These are phyloP conservation scores for Manis pentadactyla DNA, from an alignment of 2,797 vertebrate species.

Conservation along the genomic window DNA sequence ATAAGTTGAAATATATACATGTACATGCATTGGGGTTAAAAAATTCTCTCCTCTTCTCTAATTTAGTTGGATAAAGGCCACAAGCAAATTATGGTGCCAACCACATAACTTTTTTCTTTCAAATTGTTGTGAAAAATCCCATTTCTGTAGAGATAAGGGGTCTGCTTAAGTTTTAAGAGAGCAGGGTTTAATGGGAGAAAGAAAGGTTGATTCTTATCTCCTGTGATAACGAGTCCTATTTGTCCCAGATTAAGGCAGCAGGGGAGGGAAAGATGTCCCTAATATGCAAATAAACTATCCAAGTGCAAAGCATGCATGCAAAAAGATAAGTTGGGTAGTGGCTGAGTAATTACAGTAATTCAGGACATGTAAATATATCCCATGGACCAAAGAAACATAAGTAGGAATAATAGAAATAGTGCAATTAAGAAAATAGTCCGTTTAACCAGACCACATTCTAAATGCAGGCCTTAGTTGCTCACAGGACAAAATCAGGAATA, in stretches of 20 bases:
- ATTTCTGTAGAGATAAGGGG: background rate
- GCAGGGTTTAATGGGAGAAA: background rate
- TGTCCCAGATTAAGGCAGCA: conserved; percentile 19
- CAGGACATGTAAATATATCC: conserved; percentile 31
- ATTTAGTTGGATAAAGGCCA: background rate
- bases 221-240: background rate
- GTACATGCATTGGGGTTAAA: background rate
- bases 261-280: background rate
- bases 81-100: background rate
- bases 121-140: background rate
- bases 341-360: conserved; percentile 61
- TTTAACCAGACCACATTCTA: conserved; percentile 33
- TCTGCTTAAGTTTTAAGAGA: background rate
- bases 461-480: background rate
- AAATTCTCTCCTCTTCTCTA: background rate
- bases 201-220: background rate
- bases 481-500: conserved; percentile 11
- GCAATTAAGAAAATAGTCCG: conserved; percentile 47
- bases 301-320: background rate
- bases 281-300: conserved; percentile 48
- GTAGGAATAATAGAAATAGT: conserved; percentile 32
- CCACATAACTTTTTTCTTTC: background rate
- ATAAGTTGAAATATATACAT: background rate
- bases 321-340: conserved; percentile 46
- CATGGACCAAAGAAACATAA: background rate